Percentiles rank a stretch among this genome's conserved stretches.
Evolutionary conservation across 92 coral and sea anemone genomes (phyloP).

Genomic region (Desmophyllum pertusum): DNA sequence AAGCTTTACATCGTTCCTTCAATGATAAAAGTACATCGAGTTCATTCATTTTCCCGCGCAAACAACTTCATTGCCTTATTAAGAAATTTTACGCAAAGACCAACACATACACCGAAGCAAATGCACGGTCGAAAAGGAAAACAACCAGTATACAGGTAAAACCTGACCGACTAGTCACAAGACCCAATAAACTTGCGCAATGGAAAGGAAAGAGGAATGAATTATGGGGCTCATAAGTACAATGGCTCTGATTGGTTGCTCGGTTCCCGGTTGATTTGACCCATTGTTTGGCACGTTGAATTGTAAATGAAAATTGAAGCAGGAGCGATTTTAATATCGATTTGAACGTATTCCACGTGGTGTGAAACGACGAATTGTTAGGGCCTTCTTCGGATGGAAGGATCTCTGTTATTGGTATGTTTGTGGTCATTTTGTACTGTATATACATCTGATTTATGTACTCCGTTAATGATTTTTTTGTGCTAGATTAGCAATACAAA

Average conservation of each 20-base stretch:
- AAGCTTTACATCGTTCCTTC: background rate
- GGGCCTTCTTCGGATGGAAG: slow-evolving; percentile 10
- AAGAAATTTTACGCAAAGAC: background rate
- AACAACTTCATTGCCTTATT: background rate
- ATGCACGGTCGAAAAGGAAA: background rate
- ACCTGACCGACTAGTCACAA: background rate
- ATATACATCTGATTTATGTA: background rate
- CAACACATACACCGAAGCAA: background rate
- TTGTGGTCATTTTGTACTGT: slow-evolving; percentile 2
- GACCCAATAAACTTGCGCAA: slow-evolving; percentile 24
- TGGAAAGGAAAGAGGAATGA: background rate
- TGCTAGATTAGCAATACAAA: background rate
- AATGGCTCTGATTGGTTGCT: slow-evolving; percentile 14
- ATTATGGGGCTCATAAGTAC: background rate
- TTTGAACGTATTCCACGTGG: slow-evolving; percentile 41
- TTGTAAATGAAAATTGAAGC: slow-evolving; percentile 9
- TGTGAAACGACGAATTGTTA: background rate
- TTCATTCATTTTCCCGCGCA: background rate
- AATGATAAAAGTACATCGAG: background rate
- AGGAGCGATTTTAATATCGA: slow-evolving; percentile 7
- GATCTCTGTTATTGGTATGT: slow-evolving; percentile 44
- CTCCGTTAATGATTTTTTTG: background rate
- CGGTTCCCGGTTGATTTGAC: slow-evolving; percentile 21
- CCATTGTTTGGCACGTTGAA: slow-evolving; percentile 15
- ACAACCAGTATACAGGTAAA: background rate